These are phyloP conservation scores for Eledone cirrhosa DNA, from an alignment of 2,888 invertebrate species.

Conservation along the genomic window DNA sequence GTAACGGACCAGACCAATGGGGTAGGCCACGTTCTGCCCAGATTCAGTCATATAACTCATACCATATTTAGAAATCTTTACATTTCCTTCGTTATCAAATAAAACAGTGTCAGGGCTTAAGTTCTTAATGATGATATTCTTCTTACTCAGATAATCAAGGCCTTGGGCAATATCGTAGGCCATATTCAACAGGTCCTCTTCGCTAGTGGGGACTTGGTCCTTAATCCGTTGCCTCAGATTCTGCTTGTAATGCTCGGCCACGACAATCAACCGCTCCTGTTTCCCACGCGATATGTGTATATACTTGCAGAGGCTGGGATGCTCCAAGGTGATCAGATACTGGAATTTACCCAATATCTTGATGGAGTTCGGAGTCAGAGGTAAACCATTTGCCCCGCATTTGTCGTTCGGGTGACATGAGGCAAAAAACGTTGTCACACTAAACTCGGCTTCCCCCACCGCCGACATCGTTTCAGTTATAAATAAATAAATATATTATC, in stretches of 20 bases:
- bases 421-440: conserved; percentile 91
- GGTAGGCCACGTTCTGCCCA: conserved; percentile 89
- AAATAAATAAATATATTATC: not conserved
- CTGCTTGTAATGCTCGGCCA: conserved; percentile 65
- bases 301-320: conserved; percentile 86
- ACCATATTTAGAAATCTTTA: conserved; percentile 93
- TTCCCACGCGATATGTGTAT: conserved; percentile 91
- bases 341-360: conserved; percentile 91
- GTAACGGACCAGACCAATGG: conserved; percentile 69
- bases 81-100: conserved; percentile 74
- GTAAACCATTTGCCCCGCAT: conserved; percentile 95
- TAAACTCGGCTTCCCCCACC: conserved; percentile 70
- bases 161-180: conserved; percentile 80
- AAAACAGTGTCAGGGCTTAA: conserved; percentile 85
- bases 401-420: conserved; percentile 78
- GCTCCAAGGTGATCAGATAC: conserved; percentile 77
- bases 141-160: conserved; percentile 77
- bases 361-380: conserved; percentile 94
- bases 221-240: conserved; percentile 45
- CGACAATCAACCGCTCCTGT: conserved; percentile 73
- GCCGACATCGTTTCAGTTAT: conserved; percentile 39
- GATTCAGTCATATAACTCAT: conserved; percentile 88
- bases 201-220: conserved; percentile 44
- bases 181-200: conserved; percentile 72
- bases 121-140: conserved; percentile 81